These are phyloP conservation scores for Melozone crissalis DNA, from an alignment of 2,113 vertebrate species.

Conservation along the genomic window DNA sequence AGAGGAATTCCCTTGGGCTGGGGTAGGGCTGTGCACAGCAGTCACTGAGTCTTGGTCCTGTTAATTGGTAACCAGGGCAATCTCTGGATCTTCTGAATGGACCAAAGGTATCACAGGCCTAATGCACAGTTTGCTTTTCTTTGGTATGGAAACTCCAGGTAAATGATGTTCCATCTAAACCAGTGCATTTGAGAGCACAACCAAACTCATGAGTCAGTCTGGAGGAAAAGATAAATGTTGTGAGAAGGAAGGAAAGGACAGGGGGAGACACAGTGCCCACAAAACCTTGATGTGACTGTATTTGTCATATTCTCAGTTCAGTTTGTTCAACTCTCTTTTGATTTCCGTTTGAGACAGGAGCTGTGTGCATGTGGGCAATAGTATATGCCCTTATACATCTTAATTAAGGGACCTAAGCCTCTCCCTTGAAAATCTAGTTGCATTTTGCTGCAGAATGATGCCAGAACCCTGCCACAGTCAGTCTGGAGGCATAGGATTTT, in stretches of 20 bases:
- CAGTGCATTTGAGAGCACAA: background rate
- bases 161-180: background rate
- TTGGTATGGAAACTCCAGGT: background rate
- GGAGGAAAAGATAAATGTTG: background rate
- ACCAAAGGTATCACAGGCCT: background rate
- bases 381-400: background rate
- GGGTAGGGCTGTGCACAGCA: background rate
- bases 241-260: background rate
- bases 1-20: background rate
- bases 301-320: background rate
- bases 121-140: background rate
- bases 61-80: background rate
- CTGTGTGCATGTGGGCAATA: background rate
- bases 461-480: background rate
- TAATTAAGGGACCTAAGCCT: background rate
- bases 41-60: background rate
- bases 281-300: background rate
- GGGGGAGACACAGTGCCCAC: background rate
- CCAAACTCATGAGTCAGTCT: background rate
- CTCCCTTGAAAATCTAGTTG: background rate
- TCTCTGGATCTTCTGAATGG: background rate
- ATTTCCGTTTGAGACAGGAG: background rate
- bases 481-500: background rate
- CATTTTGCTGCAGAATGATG: background rate
- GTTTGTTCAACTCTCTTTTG: background rate